Conservation (phyloP, 2,113 vertebrate species). For the Isurus oxyrinchus region DNA sequence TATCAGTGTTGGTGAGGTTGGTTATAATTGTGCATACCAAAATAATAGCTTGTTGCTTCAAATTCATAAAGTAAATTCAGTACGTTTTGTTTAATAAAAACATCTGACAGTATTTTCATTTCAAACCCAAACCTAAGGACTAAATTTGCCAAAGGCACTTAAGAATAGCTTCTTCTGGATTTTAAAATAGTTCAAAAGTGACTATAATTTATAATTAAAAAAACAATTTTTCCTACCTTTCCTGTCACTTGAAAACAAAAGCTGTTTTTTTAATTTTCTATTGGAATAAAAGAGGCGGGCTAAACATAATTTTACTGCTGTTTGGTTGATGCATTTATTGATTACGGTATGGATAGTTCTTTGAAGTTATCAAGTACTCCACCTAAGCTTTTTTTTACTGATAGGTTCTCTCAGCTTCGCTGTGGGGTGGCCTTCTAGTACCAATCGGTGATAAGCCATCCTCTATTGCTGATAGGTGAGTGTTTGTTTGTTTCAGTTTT, state of each 20-base stretch:
- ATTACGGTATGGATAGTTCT: background rate
- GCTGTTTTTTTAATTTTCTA: background rate
- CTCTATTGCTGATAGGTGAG: slow-evolving; percentile 85
- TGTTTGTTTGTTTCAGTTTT: background rate
- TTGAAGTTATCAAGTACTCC: background rate
- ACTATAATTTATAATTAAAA: background rate
- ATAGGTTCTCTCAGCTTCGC: slow-evolving; percentile 79
- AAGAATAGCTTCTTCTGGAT: background rate
- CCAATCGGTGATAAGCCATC: slow-evolving; percentile 74
- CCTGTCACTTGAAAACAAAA: background rate
- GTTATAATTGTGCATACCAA: background rate
- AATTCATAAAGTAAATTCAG: background rate
- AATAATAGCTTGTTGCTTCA: background rate
- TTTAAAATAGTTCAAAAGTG: slow-evolving; percentile 2
- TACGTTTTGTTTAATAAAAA: background rate
- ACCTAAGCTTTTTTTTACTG: background rate
- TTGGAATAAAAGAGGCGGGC: background rate
- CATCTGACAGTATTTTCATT: background rate
- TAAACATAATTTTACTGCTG: background rate
- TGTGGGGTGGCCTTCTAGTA: slow-evolving; percentile 84
- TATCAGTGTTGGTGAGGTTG: background rate
- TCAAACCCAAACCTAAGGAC: background rate
- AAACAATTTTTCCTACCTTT: background rate
- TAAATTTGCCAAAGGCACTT: background rate
- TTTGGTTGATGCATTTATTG: background rate